phyloP scores from a whole-genome alignment of 2,797 vertebrate genomes.

The Prunella strophiata region DNA sequence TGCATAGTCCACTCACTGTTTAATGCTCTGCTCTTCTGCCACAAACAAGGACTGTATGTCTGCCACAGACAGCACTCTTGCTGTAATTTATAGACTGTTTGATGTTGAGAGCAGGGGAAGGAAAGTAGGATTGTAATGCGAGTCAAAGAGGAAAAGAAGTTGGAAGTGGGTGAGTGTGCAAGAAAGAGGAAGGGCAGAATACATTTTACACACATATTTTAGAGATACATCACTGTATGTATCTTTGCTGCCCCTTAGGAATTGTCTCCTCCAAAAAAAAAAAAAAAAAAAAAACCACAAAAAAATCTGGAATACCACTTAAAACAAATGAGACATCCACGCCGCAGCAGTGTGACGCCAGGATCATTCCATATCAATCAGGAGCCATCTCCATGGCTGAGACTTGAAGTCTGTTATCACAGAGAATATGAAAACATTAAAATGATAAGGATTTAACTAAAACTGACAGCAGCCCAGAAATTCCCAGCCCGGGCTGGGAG shows the following conservation, averaged over 20 bases:
- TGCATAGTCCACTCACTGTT: slow-evolving; percentile 80
- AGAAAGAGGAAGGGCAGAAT: slow-evolving; percentile 68
- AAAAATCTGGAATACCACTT: slow-evolving; percentile 67
- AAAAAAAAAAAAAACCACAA: background rate
- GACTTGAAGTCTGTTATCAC: slow-evolving; percentile 39
- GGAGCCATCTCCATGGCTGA: slow-evolving; percentile 6
- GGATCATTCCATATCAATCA: slow-evolving; percentile 51
- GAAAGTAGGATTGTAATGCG: slow-evolving; percentile 73
- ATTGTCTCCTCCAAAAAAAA: background rate
- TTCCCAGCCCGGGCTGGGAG: background rate
- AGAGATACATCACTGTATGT: slow-evolving; percentile 59
- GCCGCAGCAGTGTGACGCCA: background rate
- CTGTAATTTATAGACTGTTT: slow-evolving; percentile 83
- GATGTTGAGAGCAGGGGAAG: slow-evolving; percentile 79
- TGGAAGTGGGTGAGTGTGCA: slow-evolving; percentile 71
- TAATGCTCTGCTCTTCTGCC: slow-evolving; percentile 81
- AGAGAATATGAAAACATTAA: slow-evolving; percentile 33
- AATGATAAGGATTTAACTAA: slow-evolving; percentile 38
- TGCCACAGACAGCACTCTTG: slow-evolving; percentile 76
- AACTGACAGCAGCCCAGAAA: slow-evolving; percentile 13
- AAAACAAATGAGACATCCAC: slow-evolving; percentile 43
- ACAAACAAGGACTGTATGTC: slow-evolving; percentile 78
- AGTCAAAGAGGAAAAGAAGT: slow-evolving; percentile 76
- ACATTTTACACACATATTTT: slow-evolving; percentile 70
- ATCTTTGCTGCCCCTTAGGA: slow-evolving; percentile 66